Conservation (phyloP, 1,140 invertebrate genomes). For the Campoletis sonorensis region DNA sequence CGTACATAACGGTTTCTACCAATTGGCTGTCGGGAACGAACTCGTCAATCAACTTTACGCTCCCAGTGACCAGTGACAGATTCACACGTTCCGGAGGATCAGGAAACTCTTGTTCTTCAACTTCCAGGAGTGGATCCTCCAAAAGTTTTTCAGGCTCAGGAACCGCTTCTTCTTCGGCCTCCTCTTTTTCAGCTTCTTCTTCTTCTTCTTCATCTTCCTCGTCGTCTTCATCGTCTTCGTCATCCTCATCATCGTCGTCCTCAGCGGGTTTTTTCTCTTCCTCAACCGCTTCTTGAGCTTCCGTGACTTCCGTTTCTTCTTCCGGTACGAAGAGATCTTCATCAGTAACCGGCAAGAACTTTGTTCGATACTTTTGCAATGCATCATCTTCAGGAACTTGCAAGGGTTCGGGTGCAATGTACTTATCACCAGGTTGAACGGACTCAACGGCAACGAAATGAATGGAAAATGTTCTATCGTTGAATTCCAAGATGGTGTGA, state of each 20-base stretch:
- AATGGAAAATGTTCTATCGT: conserved; percentile 61
- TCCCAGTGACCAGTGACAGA: conserved; percentile 66
- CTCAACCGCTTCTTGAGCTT: conserved; percentile 3
- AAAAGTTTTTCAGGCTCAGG: conserved; percentile 43
- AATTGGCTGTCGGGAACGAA: conserved; percentile 41
- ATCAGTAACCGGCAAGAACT: conserved; percentile 67
- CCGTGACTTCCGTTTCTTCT: not conserved
- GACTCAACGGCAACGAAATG: conserved; percentile 62
- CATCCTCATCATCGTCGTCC: conserved; percentile 11
- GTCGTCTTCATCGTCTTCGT: conserved; percentile 52
- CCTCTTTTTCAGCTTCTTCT: conserved; percentile 46
- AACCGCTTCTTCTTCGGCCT: conserved; percentile 40
- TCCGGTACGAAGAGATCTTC: conserved; percentile 58
- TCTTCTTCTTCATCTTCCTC: conserved; percentile 53
- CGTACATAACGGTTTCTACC: conserved; percentile 58
- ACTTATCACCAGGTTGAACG: conserved; percentile 58
- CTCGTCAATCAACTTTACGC: conserved; percentile 59
- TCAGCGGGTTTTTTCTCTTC: not conserved
- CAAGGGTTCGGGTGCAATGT: conserved; percentile 40
- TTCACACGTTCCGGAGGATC: conserved; percentile 67
- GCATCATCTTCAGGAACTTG: conserved; percentile 42
- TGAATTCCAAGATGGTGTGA: conserved; percentile 64
- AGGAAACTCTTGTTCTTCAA: conserved; percentile 58
- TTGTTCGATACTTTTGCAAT: conserved; percentile 61
- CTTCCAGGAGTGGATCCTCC: conserved; percentile 54